A percentile compares a stretch with the other conserved stretches of the same genome.
Conservation (phyloP, 1,140 invertebrate species). For the Micrasema minimum region DNA sequence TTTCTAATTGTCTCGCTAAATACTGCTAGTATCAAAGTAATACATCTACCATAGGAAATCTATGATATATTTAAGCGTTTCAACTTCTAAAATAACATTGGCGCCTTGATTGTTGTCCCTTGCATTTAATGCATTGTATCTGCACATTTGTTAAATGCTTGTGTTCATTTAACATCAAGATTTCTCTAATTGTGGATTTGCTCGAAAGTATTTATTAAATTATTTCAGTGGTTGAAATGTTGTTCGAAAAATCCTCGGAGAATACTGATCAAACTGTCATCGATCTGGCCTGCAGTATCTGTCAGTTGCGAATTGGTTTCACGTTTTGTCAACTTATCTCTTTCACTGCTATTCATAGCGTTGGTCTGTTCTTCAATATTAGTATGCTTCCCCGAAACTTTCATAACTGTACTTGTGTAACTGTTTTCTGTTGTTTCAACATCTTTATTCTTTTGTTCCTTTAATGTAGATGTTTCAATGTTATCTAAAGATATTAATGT, state of each 20-base stretch:
- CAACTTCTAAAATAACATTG: constrained; percentile 40
- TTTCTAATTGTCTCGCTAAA: constrained; percentile 52
- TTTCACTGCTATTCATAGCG: constrained; percentile 23
- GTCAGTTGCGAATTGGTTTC: constrained; percentile 49
- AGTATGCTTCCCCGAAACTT: constrained; percentile 37
- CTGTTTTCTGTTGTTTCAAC: constrained; percentile 35
- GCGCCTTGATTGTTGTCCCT: not conserved
- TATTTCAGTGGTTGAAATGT: constrained; percentile 48
- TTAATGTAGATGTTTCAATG: not conserved
- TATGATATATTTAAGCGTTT: constrained; percentile 51
- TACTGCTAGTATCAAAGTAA: constrained; percentile 50
- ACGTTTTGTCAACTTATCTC: constrained; percentile 49
- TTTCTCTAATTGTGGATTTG: constrained; percentile 27
- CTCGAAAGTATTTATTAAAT: constrained; percentile 1
- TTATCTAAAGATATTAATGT: constrained; percentile 23
- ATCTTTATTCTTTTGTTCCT: constrained; percentile 10
- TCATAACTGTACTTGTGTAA: constrained; percentile 47
- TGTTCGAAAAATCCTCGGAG: constrained; percentile 50
- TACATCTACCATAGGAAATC: constrained; percentile 34
- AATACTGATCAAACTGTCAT: constrained; percentile 50
- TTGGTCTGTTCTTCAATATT: constrained; percentile 33
- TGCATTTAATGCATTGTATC: constrained; percentile 5
- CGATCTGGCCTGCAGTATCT: constrained; percentile 42
- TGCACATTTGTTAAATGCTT: not conserved
- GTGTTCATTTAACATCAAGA: not conserved